Evolutionary conservation across 2,888 invertebrate species (phyloP).

Genomic region (Lepidochrysops patricia): DNA sequence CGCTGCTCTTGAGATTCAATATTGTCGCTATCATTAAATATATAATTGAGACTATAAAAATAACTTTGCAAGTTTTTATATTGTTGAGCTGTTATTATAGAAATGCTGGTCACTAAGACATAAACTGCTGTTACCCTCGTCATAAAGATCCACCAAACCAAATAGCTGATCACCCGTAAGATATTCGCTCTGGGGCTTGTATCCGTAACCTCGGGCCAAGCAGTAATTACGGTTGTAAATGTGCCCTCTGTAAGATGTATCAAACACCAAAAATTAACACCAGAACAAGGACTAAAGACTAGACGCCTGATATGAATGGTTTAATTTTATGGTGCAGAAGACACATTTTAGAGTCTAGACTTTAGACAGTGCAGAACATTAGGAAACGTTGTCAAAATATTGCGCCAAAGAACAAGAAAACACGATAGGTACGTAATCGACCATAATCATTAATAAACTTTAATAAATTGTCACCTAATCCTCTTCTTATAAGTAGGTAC

Average conservation of each 20-base stretch:
- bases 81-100: conserved; percentile 37
- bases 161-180: conserved; percentile 29
- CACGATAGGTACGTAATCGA: too few species aligned
- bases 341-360: too few species aligned
- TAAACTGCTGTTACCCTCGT: conserved; percentile 28
- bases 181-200: conserved; percentile 25
- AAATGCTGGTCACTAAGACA: conserved; percentile 30
- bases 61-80: conserved; percentile 41
- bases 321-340: too few species aligned
- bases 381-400: too few species aligned
- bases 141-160: conserved; percentile 38
- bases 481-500: too few species aligned
- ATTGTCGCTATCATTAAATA: conserved; percentile 30
- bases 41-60: conserved; percentile 34
- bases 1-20: conserved; percentile 22
- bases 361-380: too few species aligned
- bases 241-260: conserved; percentile 24
- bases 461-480: too few species aligned
- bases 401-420: too few species aligned
- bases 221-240: conserved; percentile 37
- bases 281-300: too few species aligned
- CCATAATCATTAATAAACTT: too few species aligned
- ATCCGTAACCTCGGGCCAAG: conserved; percentile 40
- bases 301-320: too few species aligned
- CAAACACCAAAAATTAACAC: neutral